A percentile compares a stretch with the other conserved stretches of the same genome.
phyloP scores from a whole-genome alignment of 2,113 vertebrate genomes.

The Chroicocephalus ridibundus region DNA sequence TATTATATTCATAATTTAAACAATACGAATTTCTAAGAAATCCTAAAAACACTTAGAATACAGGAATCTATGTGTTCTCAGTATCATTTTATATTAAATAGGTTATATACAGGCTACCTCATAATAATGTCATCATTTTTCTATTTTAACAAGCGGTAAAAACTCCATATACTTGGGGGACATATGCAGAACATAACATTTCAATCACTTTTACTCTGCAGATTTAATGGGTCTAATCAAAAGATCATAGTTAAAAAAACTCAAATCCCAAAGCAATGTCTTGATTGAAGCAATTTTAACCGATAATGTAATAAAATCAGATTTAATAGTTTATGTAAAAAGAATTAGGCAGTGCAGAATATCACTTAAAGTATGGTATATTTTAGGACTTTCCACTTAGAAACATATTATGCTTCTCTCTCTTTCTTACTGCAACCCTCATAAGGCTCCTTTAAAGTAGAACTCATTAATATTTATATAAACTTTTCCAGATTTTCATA shows the following conservation, averaged over 20 bases:
- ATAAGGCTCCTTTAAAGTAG: background rate
- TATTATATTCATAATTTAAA: background rate
- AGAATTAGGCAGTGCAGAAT: background rate
- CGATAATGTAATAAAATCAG: background rate
- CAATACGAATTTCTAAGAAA: background rate
- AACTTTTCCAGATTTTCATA: background rate
- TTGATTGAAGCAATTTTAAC: conserved; percentile 26
- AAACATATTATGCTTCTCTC: background rate
- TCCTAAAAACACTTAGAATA: background rate
- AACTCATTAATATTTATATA: background rate
- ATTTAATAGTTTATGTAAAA: background rate
- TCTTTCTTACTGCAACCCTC: background rate
- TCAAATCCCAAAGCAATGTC: background rate
- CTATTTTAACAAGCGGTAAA: background rate
- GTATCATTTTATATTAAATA: background rate
- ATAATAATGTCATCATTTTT: background rate
- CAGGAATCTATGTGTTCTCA: background rate
- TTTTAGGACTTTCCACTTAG: background rate
- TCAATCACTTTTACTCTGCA: background rate
- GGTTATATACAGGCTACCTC: background rate
- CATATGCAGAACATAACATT: conserved; percentile 22
- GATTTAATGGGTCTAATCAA: conserved; percentile 12
- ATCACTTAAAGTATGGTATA: background rate
- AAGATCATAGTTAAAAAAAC: background rate
- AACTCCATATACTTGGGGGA: background rate